phyloP scores from a whole-genome alignment of 1,140 invertebrate species.

The Triops cancriformis region DNA sequence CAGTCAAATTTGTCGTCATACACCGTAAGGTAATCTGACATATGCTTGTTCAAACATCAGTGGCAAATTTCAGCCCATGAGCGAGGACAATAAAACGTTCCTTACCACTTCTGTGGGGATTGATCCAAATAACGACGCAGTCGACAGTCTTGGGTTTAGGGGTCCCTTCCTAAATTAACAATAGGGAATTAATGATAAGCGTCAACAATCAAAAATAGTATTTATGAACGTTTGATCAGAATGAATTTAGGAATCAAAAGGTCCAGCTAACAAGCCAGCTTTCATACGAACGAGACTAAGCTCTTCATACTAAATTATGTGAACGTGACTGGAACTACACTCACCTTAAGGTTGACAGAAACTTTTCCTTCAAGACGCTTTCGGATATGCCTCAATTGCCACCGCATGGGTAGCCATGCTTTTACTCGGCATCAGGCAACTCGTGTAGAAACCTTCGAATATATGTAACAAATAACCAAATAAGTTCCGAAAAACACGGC shows the following conservation, averaged over 20 bases:
- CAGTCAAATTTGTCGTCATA: not conserved
- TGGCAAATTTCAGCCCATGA: not conserved
- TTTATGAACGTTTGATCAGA: not conserved
- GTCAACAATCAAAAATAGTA: not conserved
- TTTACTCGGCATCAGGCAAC: too few species aligned
- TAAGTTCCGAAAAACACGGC: not conserved
- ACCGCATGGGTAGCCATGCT: too few species aligned
- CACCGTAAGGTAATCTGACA: not conserved
- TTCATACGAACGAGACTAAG: slow-evolving; percentile 10
- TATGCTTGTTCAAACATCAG: slow-evolving; percentile 3
- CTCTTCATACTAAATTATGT: not conserved
- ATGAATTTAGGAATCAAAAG: not conserved
- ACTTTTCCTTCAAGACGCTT: too few species aligned
- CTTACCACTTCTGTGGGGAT: not conserved
- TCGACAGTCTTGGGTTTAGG: not conserved
- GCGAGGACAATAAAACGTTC: not conserved
- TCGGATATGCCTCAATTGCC: too few species aligned
- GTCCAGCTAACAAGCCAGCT: not conserved
- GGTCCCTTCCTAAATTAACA: too few species aligned
- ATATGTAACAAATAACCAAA: too few species aligned
- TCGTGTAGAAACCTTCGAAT: too few species aligned
- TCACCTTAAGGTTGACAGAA: too few species aligned
- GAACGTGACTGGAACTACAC: not conserved
- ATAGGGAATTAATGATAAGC: too few species aligned
- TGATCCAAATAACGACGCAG: not conserved